Base-by-base conservation (phyloP, 2,113 vertebrate species). In the Cichladusa arquata region DNA sequence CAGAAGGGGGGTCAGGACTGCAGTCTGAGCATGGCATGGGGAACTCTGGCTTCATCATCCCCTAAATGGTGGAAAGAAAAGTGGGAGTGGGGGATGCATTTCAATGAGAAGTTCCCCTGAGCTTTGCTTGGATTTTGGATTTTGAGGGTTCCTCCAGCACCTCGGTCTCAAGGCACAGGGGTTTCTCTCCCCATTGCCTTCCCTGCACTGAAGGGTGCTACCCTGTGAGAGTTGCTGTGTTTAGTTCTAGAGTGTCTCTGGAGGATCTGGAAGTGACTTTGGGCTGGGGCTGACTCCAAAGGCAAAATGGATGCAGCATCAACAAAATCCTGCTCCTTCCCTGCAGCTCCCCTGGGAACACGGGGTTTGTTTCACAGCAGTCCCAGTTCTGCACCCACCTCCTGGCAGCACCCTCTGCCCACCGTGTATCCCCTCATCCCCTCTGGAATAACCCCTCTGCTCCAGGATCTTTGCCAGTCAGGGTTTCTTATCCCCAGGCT, bases 21-120 rank as follows among this genome's bases (percentile, higher is more conserved):
- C 0, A 0, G 38, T 15, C 64, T 33, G 29, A 81, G n/a, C 53
- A 29, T 1, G 2, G 80, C 29, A 51, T 0, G 4, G 34, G 47
- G 24, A 56, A 7, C 3, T 2, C 38, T 57, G 56, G 29, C 18
- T 74, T 79, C 42, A 56, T 42, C 9, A 0, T 71, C 44, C 44
- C 17, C 61, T 58, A 74, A 81, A 64, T 2, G 14, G 11, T 54
- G 44, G 74, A 19, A 58, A 47, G 18, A 58, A 85, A 31, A 0
- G 0, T 2, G 17, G 33, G 62, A 67, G 28, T 45, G 65, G 14
- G 70, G 47, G 19, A 34, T 33, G 25, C 31, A 11, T 13, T 34
- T 47, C 33, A 20, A 6, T 0, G 3, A 54, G 40, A 71, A 9
- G 7, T 29, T 62, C 33, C 31, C 33, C 53, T 4, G 45, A 67